Conservation (phyloP, 2,797 vertebrate genomes). For the Anolis apletophallus region DNA sequence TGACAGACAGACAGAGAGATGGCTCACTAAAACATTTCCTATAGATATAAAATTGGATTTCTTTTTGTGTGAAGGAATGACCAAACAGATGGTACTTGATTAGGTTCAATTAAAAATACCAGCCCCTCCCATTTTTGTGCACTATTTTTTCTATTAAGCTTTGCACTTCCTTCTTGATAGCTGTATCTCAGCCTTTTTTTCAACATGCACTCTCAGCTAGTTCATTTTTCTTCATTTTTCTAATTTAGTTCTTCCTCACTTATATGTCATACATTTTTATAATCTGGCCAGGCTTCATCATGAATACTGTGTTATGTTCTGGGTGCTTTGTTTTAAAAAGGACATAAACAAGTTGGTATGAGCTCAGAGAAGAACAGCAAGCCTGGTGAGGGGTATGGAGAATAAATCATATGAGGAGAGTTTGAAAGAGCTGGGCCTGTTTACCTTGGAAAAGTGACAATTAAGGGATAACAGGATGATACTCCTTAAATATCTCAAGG, state of each 20-base stretch:
- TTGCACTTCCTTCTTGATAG: not conserved
- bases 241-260: not conserved
- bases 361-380: too few relatives aligned
- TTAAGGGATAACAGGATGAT: not conserved
- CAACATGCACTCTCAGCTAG: not conserved
- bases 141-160: not conserved
- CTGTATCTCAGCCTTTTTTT: not conserved
- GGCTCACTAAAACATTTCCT: too few relatives aligned
- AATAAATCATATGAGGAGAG: too few relatives aligned
- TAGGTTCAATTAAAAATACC: not conserved
- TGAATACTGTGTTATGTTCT: too few relatives aligned
- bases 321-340: too few relatives aligned
- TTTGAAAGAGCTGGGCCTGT: too few relatives aligned
- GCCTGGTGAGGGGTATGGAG: too few relatives aligned
- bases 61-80: not conserved
- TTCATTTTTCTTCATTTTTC: not conserved
- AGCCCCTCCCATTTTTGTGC: not conserved
- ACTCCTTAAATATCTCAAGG: too few relatives aligned
- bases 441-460: not conserved
- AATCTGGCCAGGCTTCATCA: too few relatives aligned
- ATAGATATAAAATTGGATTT: not conserved
- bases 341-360: too few relatives aligned
- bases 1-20: too few relatives aligned
- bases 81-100: not conserved
- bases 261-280: not conserved